Base-by-base conservation (phyloP, 2,113 vertebrate genomes). In the Strix uralensis region DNA sequence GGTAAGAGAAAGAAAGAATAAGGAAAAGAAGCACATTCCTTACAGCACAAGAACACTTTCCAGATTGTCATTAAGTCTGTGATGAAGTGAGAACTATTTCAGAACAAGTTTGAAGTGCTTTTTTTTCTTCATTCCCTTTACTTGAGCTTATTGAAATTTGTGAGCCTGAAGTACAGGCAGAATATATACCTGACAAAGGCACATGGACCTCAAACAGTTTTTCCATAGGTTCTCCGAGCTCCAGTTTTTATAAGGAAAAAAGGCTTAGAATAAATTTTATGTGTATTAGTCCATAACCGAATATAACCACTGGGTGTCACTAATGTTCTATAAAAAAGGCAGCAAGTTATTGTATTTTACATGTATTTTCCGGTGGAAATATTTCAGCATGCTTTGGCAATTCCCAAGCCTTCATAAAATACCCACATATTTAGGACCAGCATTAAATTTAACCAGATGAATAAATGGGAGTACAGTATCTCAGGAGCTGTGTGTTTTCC, bases 251-350 rank as follows among this genome's bases (percentile, higher is more conserved):
- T 5, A 34, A 21, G 6, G 22, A 9, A 52, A 58, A 58, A 47
- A 46, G 12, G 8, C 13, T 81, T 15, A 72, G 0, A 8, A 3
- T 18, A 47, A 78, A 36, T 29, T 34, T 62, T 46, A 15, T 8
- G 23, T 10, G 7, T 16, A 23, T 86, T 47, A 13, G 21, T 72
- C 30, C 22, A 63, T 57, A 85, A 66, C 36, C 2, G 0, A 88
- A 52, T 25, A 21, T 1, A 71, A 77, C 97, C 97, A 97, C 96
- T 66, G 61, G 97, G 87, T 97, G 97, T 91, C 97, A 94, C 83
- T 86, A 67, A 91, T 8, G 81, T 69, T 92, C 96, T 40, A 95
- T 11, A 19, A 71, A 82, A 74, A 66, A 12, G 2, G 2, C 38
- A 88, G 27, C 10, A 1, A 14, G 2, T 40, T 4, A 17, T 0